Percentiles rank a stretch among this genome's conserved stretches.
Conservation (phyloP, 2,113 vertebrate species). For the Corvus cornix region DNA sequence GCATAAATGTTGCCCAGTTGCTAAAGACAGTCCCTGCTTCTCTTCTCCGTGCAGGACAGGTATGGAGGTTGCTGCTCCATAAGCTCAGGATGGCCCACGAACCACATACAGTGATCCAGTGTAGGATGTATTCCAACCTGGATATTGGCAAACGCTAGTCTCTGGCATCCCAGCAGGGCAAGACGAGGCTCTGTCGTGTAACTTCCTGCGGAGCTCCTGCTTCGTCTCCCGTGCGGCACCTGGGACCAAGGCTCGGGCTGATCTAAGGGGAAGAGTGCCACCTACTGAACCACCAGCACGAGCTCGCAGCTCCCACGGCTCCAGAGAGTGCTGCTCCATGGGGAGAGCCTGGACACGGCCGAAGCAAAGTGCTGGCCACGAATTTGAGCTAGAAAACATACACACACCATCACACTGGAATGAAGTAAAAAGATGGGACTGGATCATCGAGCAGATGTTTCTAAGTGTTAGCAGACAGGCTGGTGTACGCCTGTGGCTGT, state of each 20-base stretch:
- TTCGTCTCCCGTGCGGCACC: not conserved
- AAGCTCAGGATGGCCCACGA: not conserved
- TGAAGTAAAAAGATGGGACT: not conserved
- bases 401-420: not conserved
- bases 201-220: not conserved
- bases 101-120: not conserved
- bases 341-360: not conserved
- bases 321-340: not conserved
- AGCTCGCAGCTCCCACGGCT: not conserved
- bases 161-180: not conserved
- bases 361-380: not conserved
- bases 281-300: slow-evolving; percentile 15
- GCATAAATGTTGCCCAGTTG: too few relatives aligned
- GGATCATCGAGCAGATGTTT: not conserved
- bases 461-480: not conserved
- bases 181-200: not conserved
- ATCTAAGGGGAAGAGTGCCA: slow-evolving; percentile 60
- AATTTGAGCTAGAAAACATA: not conserved
- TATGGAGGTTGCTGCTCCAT: accelerated
- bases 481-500: not conserved
- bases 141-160: accelerated
- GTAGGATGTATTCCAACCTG: not conserved
- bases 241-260: not conserved
- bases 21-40: not conserved
- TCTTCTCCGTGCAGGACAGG: not conserved